A percentile compares a stretch with the other conserved stretches of the same genome.
phyloP scores from a whole-genome alignment of 2,113 vertebrate species.

The Carlito syrichta region DNA sequence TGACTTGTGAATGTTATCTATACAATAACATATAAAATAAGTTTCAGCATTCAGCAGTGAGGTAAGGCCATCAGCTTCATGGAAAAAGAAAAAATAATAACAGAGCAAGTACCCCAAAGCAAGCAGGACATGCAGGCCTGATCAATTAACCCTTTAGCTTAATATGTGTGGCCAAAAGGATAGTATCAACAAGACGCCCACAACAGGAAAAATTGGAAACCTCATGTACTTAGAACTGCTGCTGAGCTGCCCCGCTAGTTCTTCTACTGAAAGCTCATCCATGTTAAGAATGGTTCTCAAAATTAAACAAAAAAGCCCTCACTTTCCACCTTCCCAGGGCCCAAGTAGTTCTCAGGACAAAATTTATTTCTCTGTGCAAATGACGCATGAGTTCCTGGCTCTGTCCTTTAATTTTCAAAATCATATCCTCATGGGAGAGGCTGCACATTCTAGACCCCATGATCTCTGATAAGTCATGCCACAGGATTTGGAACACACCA shows the following conservation, averaged over 20 bases:
- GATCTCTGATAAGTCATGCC: background rate
- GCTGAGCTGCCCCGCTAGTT: background rate
- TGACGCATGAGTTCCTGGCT: background rate
- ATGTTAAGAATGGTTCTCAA: background rate
- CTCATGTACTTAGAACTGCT: too few species aligned
- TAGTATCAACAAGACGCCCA: fast-evolving
- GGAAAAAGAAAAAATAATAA: too few species aligned
- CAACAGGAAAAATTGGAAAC: background rate
- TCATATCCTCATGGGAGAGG: background rate
- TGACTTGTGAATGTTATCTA: too few species aligned
- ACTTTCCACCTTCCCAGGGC: background rate
- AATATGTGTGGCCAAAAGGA: background rate
- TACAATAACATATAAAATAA: too few species aligned
- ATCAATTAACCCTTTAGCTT: too few species aligned
- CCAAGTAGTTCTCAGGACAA: background rate
- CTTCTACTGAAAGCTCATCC: background rate
- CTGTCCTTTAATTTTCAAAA: background rate
- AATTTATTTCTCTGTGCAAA: background rate
- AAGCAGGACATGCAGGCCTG: too few species aligned
- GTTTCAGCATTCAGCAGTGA: too few species aligned
- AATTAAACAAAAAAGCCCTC: too few species aligned
- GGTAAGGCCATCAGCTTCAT: too few species aligned
- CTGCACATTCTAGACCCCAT: background rate
- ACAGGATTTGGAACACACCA: background rate
- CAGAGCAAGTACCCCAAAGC: too few species aligned